phyloP scores from a whole-genome alignment of 2,797 vertebrate species.

The Danio albolineatus region DNA sequence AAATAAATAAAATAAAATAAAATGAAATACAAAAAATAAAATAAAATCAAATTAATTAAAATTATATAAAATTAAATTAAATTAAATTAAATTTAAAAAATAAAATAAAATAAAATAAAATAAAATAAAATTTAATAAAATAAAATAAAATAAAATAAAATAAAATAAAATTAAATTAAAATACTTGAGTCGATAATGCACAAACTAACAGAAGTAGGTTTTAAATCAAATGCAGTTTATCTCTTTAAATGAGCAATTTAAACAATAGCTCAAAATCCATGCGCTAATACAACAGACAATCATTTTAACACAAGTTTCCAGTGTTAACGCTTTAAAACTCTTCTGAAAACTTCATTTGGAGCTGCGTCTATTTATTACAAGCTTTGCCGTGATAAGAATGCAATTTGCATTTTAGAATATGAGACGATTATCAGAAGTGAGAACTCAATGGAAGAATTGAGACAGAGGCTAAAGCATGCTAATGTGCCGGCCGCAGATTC shows the following conservation, averaged over 20 bases:
- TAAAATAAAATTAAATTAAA: too few relatives aligned
- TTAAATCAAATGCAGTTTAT: neutral
- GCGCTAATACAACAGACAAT: neutral
- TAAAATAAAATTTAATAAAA: too few relatives aligned
- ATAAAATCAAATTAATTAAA: too few relatives aligned
- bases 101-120: too few relatives aligned
- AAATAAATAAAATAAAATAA: too few relatives aligned
- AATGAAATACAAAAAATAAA: too few relatives aligned
- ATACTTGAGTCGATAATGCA: neutral
- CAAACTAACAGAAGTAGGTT: neutral
- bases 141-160: too few relatives aligned
- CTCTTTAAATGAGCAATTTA: neutral
- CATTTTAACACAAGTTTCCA: neutral
- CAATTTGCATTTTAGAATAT: slow-evolving; percentile 48
- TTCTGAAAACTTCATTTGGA: neutral
- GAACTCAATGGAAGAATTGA: slow-evolving; percentile 48
- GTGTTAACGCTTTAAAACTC: neutral
- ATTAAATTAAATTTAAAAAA: too few relatives aligned
- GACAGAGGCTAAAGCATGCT: slow-evolving; percentile 41
- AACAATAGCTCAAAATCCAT: neutral
- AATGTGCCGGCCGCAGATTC: slow-evolving; percentile 55
- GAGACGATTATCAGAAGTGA: slow-evolving; percentile 42
- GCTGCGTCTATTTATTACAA: slow-evolving; percentile 17
- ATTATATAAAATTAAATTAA: too few relatives aligned
- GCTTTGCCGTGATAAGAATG: slow-evolving; percentile 26